phyloP scores from a whole-genome alignment of 2,113 vertebrate species.

The Heterochromis multidens region DNA sequence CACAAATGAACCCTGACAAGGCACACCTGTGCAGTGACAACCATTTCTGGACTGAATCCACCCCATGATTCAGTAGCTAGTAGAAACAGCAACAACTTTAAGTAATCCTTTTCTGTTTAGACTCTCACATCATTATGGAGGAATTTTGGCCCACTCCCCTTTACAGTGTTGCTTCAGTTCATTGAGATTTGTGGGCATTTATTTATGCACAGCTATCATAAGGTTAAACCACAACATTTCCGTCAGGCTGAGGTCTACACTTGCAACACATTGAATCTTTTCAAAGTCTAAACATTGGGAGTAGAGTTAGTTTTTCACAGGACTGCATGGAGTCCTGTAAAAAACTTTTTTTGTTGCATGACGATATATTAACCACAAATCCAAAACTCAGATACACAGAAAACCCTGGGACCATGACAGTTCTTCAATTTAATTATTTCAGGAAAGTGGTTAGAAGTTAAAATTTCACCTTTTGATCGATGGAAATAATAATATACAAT shows the following conservation, averaged over 20 bases:
- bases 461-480: not conserved
- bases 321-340: too few relatives aligned
- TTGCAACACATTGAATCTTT: too few relatives aligned
- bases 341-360: too few relatives aligned
- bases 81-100: not conserved
- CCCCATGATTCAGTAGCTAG: not conserved
- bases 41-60: not conserved
- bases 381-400: too few relatives aligned
- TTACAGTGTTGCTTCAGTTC: not conserved
- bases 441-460: not conserved
- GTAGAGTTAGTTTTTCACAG: not conserved
- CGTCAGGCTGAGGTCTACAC: not conserved
- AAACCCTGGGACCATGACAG: too few relatives aligned
- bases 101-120: too few relatives aligned
- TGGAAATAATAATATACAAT: not conserved
- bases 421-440: not conserved
- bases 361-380: too few relatives aligned
- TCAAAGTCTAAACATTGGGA: not conserved
- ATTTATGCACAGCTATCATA: not conserved
- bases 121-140: not conserved
- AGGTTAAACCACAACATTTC: not conserved
- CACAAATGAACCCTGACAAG: too few relatives aligned
- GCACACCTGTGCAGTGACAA: not conserved
- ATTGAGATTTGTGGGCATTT: not conserved
- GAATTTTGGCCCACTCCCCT: not conserved